phyloP scores from a whole-genome alignment of 2,888 invertebrate species.

The Stenurella melanura region DNA sequence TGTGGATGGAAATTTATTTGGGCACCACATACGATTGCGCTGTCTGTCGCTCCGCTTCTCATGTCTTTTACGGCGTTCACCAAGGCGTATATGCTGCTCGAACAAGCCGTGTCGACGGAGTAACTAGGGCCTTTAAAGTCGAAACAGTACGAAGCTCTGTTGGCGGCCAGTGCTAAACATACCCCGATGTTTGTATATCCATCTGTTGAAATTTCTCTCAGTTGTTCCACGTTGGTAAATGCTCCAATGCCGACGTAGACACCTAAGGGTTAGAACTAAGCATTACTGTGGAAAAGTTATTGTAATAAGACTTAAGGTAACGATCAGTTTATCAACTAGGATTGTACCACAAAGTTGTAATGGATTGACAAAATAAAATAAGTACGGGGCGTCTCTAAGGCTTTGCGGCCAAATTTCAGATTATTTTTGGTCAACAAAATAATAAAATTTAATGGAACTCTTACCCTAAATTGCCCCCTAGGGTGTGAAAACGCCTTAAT shows the following conservation, averaged over 20 bases:
- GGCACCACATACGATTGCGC: constrained; percentile 55
- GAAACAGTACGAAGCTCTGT: constrained; percentile 59
- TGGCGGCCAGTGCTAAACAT: constrained; percentile 52
- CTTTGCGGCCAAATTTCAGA: too few species aligned
- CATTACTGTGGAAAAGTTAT: background rate
- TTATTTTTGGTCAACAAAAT: too few species aligned
- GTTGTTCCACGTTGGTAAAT: constrained; percentile 31
- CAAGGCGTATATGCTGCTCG: constrained; percentile 57
- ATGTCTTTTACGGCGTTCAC: constrained; percentile 56
- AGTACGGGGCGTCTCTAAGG: too few species aligned
- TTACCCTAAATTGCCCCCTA: too few species aligned
- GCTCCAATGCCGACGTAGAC: constrained; percentile 52
- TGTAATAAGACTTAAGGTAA: background rate
- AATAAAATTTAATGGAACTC: too few species aligned
- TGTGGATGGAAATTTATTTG: constrained; percentile 56
- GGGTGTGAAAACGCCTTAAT: too few species aligned
- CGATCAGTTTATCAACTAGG: too few species aligned
- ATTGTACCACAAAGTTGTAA: too few species aligned
- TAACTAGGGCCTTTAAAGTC: constrained; percentile 63
- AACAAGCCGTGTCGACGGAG: constrained; percentile 61
- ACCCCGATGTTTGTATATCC: constrained; percentile 55
- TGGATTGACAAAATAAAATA: too few species aligned
- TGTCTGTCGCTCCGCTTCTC: constrained; percentile 48
- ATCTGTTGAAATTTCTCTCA: constrained; percentile 41
- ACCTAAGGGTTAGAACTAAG: constrained; percentile 47